Evolutionary conservation across 2,888 invertebrate species (phyloP).

Genomic region (Ectropis crepuscularia): DNA sequence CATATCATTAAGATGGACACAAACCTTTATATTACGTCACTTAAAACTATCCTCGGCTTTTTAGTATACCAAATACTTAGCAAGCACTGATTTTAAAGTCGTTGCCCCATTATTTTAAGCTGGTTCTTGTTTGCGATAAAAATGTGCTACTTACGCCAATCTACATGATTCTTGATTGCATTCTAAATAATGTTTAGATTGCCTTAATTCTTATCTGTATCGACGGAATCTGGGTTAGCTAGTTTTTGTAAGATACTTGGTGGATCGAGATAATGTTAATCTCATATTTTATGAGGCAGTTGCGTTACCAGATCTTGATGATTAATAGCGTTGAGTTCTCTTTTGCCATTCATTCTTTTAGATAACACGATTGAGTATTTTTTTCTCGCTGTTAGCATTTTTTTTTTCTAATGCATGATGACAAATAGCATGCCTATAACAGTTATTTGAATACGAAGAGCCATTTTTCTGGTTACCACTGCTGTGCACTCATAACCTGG

Average conservation of each 20-base stretch:
- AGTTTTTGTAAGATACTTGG: constrained; percentile 18
- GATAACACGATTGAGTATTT: no score
- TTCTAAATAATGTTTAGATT: constrained; percentile 57
- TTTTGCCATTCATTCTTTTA: no score
- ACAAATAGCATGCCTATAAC: no score
- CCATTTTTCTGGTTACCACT: no score
- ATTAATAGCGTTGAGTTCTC: neutral
- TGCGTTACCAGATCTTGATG: neutral
- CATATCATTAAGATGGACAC: no score
- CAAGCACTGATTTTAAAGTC: neutral
- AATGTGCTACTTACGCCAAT: constrained; percentile 67
- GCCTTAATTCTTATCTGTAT: constrained; percentile 68
- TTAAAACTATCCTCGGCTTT: no score
- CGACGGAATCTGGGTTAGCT: constrained; percentile 51
- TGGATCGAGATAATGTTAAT: constrained; percentile 20
- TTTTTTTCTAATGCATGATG: no score
- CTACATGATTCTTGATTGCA: constrained; percentile 62
- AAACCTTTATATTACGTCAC: neutral
- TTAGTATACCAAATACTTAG: no score
- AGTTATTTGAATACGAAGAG: no score
- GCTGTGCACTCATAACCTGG: no score
- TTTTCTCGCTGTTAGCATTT: no score
- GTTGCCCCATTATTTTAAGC: neutral
- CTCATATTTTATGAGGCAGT: constrained; percentile 5
- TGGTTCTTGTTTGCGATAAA: constrained; percentile 39